These are phyloP conservation scores for Zaprionus vittiger DNA, from an alignment of 1,140 invertebrate genomes.

Conservation along the genomic window DNA sequence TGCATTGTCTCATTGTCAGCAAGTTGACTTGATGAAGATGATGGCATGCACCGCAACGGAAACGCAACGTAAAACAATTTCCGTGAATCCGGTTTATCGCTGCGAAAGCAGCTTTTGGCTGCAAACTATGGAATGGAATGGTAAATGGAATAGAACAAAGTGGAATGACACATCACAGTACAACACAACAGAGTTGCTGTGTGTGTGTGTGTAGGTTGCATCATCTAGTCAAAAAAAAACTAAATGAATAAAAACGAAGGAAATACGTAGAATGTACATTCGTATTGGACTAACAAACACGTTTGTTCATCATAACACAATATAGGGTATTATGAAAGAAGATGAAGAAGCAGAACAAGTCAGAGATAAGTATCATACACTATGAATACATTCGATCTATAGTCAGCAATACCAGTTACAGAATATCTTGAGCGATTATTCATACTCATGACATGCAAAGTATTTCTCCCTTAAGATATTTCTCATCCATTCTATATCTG, in stretches of 20 bases:
- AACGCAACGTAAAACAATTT: constrained; percentile 44
- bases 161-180: neutral
- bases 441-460: neutral
- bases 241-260: neutral
- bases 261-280: constrained; percentile 4
- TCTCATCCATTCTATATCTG: neutral
- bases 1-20: constrained; percentile 30
- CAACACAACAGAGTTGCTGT: neutral
- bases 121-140: neutral
- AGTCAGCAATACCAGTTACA: neutral
- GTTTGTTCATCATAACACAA: neutral
- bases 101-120: neutral
- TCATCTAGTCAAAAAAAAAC: constrained; percentile 4
- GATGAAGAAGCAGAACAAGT: too few relatives aligned
- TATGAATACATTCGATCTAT: neutral
- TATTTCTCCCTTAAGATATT: constrained; percentile 4
- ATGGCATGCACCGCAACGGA: constrained; percentile 47
- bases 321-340: neutral
- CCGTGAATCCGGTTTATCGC: constrained; percentile 64
- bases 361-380: too few relatives aligned
- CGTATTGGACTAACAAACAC: neutral
- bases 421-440: neutral
- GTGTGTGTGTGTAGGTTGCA: neutral
- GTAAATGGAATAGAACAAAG: constrained; percentile 4
- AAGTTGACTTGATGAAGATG: constrained; percentile 16